phyloP scores from a whole-genome alignment of 2,113 vertebrate genomes.

The Tor tambroides region DNA sequence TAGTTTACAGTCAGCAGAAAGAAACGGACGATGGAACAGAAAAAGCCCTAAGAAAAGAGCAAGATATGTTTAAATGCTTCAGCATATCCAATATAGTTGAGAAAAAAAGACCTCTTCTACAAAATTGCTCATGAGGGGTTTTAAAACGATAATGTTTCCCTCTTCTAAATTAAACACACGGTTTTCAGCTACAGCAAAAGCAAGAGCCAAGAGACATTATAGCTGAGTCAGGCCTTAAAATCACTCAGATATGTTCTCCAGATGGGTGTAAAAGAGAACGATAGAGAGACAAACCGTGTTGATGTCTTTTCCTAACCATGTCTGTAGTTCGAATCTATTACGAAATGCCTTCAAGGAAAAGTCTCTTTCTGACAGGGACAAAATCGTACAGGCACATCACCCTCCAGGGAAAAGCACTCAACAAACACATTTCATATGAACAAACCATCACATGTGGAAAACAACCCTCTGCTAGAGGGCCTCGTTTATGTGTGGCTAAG shows the following conservation, averaged over 20 bases:
- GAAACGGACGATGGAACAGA: background rate
- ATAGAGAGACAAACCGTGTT: background rate
- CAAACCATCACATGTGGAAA: conserved; percentile 16
- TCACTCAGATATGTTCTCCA: conserved; percentile 6
- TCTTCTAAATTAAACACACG: conserved; percentile 11
- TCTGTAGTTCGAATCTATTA: conserved; percentile 22
- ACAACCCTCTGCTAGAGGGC: background rate
- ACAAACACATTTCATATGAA: background rate
- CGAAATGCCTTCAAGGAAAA: background rate
- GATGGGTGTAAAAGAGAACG: background rate
- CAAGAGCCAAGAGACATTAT: background rate
- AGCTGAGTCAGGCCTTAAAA: conserved; percentile 19
- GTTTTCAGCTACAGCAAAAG: background rate
- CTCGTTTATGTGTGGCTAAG: background rate
- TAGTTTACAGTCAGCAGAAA: background rate
- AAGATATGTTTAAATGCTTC: background rate
- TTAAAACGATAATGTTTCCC: conserved; percentile 24
- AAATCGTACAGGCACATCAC: background rate
- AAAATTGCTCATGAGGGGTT: background rate
- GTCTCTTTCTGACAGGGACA: background rate
- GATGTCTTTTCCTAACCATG: background rate
- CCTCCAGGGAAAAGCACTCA: conserved; percentile 12
- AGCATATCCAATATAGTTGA: background rate
- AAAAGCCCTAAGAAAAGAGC: background rate
- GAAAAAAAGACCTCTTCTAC: conserved; percentile 1